Conservation (phyloP, 2,113 vertebrate genomes). For the Todiramphus saurophagus region DNA sequence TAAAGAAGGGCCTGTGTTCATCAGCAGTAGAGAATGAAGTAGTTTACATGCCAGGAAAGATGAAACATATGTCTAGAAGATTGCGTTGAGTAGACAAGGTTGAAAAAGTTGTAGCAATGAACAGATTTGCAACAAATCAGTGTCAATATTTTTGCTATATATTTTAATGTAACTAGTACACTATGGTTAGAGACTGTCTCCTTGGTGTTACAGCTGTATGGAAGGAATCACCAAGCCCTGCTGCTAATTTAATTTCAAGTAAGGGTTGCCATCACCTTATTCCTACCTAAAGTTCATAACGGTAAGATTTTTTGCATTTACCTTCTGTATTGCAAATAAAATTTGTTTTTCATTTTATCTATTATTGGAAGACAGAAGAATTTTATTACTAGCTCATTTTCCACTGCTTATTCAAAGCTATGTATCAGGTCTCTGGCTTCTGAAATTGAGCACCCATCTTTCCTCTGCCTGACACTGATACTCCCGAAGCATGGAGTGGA, state of each 20-base stretch:
- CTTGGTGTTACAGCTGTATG: neutral
- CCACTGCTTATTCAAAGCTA: neutral
- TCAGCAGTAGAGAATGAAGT: neutral
- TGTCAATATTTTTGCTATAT: neutral
- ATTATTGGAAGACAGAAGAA: neutral
- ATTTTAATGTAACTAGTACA: neutral
- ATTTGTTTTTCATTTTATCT: neutral
- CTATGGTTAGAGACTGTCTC: neutral
- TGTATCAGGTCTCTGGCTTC: neutral
- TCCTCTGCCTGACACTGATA: neutral
- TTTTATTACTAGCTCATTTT: neutral
- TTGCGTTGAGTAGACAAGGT: neutral
- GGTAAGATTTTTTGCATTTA: neutral
- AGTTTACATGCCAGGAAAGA: neutral
- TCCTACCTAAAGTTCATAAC: neutral
- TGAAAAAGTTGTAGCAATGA: neutral
- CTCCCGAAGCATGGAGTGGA: neutral
- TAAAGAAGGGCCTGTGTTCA: neutral
- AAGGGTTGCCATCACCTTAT: neutral
- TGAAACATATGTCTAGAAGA: neutral
- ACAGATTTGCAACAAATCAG: neutral
- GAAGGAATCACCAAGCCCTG: neutral
- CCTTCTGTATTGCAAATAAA: neutral
- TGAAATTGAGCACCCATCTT: neutral
- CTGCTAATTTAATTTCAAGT: neutral